Evolutionary conservation across 1,140 invertebrate species (phyloP).

Genomic region (Saccostrea echinata): DNA sequence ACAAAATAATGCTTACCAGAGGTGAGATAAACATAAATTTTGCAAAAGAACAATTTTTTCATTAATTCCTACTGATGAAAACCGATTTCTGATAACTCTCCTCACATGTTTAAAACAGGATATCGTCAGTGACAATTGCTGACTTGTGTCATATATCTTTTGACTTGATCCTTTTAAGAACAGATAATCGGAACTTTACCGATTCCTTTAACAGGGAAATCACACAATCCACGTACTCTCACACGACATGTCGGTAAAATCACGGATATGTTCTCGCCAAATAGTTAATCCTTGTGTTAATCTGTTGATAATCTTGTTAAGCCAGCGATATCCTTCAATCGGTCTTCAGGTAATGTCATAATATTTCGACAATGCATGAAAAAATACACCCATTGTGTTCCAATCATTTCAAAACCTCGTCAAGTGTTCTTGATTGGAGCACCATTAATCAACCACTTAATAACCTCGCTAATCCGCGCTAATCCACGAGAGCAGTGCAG

Average conservation of each 20-base stretch:
- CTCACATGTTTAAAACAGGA: not conserved
- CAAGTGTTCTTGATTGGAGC: slow-evolving; percentile 24
- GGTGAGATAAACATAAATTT: slow-evolving; percentile 10
- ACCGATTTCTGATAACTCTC: not conserved
- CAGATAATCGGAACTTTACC: not conserved
- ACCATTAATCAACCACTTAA: slow-evolving; percentile 14
- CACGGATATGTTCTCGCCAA: not conserved
- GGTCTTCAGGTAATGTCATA: slow-evolving; percentile 29
- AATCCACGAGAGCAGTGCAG: not conserved
- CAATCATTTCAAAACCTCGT: slow-evolving; percentile 28
- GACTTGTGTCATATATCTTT: not conserved
- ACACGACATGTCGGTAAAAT: not conserved
- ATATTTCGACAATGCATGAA: slow-evolving; percentile 24
- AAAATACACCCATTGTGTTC: slow-evolving; percentile 5
- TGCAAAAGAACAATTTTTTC: not conserved
- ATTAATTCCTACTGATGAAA: slow-evolving; percentile 1
- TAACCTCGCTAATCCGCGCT: not conserved
- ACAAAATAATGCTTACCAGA: not conserved
- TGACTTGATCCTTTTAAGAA: not conserved
- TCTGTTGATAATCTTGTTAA: slow-evolving; percentile 24
- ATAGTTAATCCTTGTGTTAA: slow-evolving; percentile 3
- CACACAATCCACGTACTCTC: not conserved
- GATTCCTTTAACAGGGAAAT: not conserved
- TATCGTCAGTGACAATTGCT: not conserved
- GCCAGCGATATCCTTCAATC: slow-evolving; percentile 18